phyloP scores from a whole-genome alignment of 2,797 vertebrate genomes.

The Apogon talboti region DNA sequence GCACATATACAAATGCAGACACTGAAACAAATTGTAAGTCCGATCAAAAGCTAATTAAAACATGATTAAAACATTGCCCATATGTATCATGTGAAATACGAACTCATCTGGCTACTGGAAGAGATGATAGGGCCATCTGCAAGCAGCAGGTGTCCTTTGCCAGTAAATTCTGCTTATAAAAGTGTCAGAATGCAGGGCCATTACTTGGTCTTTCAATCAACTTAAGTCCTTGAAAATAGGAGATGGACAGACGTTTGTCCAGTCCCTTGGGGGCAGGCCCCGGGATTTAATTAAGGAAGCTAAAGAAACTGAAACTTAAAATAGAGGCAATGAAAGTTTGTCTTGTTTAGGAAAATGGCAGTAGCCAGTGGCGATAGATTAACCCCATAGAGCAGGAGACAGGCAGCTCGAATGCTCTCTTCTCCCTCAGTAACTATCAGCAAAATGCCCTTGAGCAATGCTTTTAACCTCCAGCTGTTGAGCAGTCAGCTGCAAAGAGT shows the following conservation, averaged over 20 bases:
- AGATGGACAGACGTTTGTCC: constrained; percentile 22
- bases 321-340: constrained; percentile 6
- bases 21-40: background rate
- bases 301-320: background rate
- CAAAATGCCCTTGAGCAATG: constrained; percentile 42
- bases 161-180: constrained; percentile 69
- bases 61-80: constrained; percentile 20
- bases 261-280: constrained; percentile 7
- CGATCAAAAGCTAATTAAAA: constrained; percentile 14
- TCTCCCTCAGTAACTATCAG: background rate
- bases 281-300: constrained; percentile 23
- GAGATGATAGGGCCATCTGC: constrained; percentile 56
- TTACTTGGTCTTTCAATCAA: constrained; percentile 66
- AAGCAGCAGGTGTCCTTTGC: constrained; percentile 59
- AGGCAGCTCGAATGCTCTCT: constrained; percentile 10
- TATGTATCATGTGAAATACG: constrained; percentile 30
- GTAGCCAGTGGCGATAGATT: constrained; percentile 3
- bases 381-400: constrained; percentile 1
- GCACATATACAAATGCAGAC: background rate
- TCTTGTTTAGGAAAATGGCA: constrained; percentile 1
- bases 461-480: constrained; percentile 39
- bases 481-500: constrained; percentile 13
- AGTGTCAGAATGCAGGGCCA: constrained; percentile 51
- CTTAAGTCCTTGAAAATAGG: constrained; percentile 29
- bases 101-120: constrained; percentile 31